Conservation (phyloP, 2,797 vertebrate species). For the Crotalus adamanteus region DNA sequence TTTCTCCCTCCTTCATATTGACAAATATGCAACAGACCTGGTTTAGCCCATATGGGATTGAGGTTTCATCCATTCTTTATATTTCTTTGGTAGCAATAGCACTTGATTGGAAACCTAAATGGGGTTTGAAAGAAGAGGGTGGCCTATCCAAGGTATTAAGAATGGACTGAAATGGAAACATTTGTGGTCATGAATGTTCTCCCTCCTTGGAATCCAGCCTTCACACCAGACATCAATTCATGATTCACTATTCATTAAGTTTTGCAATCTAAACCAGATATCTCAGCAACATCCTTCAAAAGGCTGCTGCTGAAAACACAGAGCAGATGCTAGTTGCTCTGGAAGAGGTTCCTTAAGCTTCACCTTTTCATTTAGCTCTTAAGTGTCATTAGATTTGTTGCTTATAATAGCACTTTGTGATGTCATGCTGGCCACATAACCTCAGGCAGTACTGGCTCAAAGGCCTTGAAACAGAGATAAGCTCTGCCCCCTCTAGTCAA, state of each 20-base stretch:
- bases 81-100: not conserved
- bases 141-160: not conserved
- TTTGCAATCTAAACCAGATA: not conserved
- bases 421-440: too few species aligned
- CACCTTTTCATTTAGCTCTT: not conserved
- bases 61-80: accelerated
- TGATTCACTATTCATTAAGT: not conserved
- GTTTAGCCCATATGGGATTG: accelerated
- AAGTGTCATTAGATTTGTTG: slow-evolving; percentile 1
- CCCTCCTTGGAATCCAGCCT: not conserved
- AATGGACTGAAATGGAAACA: not conserved
- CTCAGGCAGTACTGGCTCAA: too few species aligned
- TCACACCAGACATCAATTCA: not conserved
- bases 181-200: not conserved
- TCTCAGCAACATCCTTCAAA: not conserved
- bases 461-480: too few species aligned
- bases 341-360: not conserved
- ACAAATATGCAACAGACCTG: not conserved
- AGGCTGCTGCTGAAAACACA: not conserved
- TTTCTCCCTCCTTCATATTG: not conserved
- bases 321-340: not conserved
- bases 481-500: too few species aligned
- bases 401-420: not conserved
- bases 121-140: too few species aligned
- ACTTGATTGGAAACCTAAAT: not conserved